Conservation (phyloP, 2,888 invertebrate genomes). For the Drosophila rubida region DNA sequence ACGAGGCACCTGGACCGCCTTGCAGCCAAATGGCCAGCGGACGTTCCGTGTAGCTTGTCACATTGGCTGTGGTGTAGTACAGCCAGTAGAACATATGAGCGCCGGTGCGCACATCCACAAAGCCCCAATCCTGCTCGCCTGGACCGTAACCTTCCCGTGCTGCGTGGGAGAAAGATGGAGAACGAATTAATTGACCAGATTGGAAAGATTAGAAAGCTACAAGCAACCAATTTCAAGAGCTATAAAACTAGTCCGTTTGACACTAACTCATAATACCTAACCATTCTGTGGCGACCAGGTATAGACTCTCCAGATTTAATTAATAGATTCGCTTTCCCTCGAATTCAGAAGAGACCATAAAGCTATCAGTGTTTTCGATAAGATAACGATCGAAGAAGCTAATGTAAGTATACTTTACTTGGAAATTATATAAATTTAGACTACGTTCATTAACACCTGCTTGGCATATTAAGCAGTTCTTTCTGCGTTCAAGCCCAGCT, state of each 20-base stretch:
- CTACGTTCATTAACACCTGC: constrained; percentile 32
- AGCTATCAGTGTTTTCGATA: constrained; percentile 25
- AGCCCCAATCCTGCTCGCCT: constrained; percentile 90
- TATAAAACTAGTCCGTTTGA: too few species aligned
- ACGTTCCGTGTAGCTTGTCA: constrained; percentile 87
- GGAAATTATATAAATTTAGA: constrained; percentile 2
- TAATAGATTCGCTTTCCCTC: constrained; percentile 16
- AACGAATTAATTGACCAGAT: background rate
- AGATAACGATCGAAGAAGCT: constrained; percentile 36
- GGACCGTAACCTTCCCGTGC: constrained; percentile 86
- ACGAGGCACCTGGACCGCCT: constrained; percentile 93
- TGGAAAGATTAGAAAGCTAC: background rate
- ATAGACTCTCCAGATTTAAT: constrained; percentile 20
- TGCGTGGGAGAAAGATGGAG: constrained; percentile 7
- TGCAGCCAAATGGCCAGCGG: constrained; percentile 95
- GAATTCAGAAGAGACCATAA: constrained; percentile 7
- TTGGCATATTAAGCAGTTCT: constrained; percentile 36
- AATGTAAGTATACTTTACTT: background rate
- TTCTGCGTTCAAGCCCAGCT: constrained; percentile 21
- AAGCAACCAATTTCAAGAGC: too few species aligned
- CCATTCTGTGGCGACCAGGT: background rate
- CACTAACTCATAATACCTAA: background rate
- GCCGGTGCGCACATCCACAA: constrained; percentile 89
- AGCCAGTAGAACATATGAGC: constrained; percentile 96
- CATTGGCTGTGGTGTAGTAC: constrained; percentile 90